Evolutionary conservation across 2,113 vertebrate genomes (phyloP).

Genomic region (Hymenochirus boettgeri): DNA sequence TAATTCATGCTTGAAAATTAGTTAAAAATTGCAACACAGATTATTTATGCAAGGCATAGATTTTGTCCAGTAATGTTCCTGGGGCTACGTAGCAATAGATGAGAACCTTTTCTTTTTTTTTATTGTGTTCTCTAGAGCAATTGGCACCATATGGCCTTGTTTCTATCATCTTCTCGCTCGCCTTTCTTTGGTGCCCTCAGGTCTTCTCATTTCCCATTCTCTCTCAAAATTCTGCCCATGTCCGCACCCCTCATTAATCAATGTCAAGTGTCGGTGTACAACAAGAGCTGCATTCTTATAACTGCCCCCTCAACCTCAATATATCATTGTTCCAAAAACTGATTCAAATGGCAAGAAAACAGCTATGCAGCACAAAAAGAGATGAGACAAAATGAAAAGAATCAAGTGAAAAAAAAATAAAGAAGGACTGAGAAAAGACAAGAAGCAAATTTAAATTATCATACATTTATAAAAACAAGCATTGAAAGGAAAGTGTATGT

Average conservation of each 20-base stretch:
- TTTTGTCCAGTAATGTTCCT: slow-evolving; percentile 4
- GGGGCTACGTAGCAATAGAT: slow-evolving; percentile 4
- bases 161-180: slow-evolving; percentile 64
- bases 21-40: not conserved
- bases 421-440: slow-evolving; percentile 58
- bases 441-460: slow-evolving; percentile 86
- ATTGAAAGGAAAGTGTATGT: slow-evolving; percentile 79
- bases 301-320: slow-evolving; percentile 76
- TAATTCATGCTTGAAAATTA: not conserved
- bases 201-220: slow-evolving; percentile 70
- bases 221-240: slow-evolving; percentile 81
- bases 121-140: slow-evolving; percentile 31
- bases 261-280: slow-evolving; percentile 74
- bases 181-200: slow-evolving; percentile 70
- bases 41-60: not conserved
- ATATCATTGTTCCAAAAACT: slow-evolving; percentile 79
- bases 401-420: slow-evolving; percentile 58
- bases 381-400: slow-evolving; percentile 80
- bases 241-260: slow-evolving; percentile 89
- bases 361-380: slow-evolving; percentile 83
- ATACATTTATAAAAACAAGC: slow-evolving; percentile 85
- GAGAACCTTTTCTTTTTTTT: slow-evolving; percentile 26
- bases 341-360: slow-evolving; percentile 86
- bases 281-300: slow-evolving; percentile 83
- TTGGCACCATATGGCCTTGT: slow-evolving; percentile 46